Conservation (phyloP, 2,888 invertebrate species). For the Stegana nigrithorax region DNA sequence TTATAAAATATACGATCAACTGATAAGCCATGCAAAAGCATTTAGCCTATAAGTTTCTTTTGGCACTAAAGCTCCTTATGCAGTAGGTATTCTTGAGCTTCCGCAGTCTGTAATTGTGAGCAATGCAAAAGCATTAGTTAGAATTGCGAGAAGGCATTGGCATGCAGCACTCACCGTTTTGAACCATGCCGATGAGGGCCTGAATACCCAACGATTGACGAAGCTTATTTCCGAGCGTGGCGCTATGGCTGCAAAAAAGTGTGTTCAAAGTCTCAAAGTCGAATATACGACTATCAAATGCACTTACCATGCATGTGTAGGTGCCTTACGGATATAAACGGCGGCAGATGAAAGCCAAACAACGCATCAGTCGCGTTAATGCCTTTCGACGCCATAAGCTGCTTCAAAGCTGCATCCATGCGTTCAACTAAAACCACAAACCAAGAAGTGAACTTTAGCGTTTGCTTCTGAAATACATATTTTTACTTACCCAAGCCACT, state of each 20-base stretch:
- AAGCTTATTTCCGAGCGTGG: slow-evolving; percentile 81
- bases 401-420: slow-evolving; percentile 72
- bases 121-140: background rate
- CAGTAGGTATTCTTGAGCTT: background rate
- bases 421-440: slow-evolving; percentile 73
- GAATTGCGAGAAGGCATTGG: background rate
- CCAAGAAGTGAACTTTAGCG: too few relatives aligned
- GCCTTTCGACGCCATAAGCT: slow-evolving; percentile 70
- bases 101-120: background rate
- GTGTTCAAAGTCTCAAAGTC: background rate
- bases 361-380: slow-evolving; percentile 69
- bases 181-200: slow-evolving; percentile 84
- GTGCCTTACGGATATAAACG: slow-evolving; percentile 85
- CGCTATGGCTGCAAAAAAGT: slow-evolving; percentile 72
- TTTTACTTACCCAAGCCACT: slow-evolving; percentile 76
- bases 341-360: slow-evolving; percentile 92
- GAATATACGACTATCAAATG: background rate
- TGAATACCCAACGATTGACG: slow-evolving; percentile 75
- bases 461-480: background rate
- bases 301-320: slow-evolving; percentile 77
- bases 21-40: background rate
- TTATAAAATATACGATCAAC: too few relatives aligned
- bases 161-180: slow-evolving; percentile 77
- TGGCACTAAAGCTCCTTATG: background rate
- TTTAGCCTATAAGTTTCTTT: background rate